Evolutionary conservation across 2,888 invertebrate genomes (phyloP).

Genomic region (Folsomia candida): DNA sequence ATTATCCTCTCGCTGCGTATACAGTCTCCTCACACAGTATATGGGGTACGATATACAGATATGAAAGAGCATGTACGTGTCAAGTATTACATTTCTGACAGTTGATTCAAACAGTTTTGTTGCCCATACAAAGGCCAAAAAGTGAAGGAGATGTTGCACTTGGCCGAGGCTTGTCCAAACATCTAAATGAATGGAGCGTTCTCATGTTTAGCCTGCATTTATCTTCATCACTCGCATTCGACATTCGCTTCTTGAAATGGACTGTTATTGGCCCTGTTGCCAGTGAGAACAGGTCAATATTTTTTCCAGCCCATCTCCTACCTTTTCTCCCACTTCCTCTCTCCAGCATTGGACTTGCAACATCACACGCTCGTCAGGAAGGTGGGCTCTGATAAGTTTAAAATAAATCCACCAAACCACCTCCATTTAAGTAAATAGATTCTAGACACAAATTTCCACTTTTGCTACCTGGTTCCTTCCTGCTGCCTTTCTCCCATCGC

Average conservation of each 20-base stretch:
- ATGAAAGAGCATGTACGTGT: background rate
- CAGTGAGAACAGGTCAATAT: too few relatives aligned
- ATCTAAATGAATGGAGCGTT: constrained; percentile 3
- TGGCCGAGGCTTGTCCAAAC: background rate
- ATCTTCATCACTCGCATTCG: constrained; percentile 42
- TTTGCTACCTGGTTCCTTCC: too few relatives aligned
- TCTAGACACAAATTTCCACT: too few relatives aligned
- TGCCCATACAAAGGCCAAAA: background rate
- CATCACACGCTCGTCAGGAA: too few relatives aligned
- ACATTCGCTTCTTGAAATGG: constrained; percentile 20
- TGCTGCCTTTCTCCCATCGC: too few relatives aligned
- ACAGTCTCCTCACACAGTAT: background rate
- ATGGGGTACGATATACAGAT: background rate
- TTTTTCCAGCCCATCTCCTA: too few relatives aligned
- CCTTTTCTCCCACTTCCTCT: too few relatives aligned
- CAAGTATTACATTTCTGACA: constrained; percentile 15
- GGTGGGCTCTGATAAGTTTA: too few relatives aligned
- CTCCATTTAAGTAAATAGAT: too few relatives aligned
- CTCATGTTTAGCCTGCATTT: constrained; percentile 27
- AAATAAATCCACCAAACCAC: too few relatives aligned
- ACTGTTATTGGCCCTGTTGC: background rate
- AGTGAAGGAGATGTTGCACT: background rate
- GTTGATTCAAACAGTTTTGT: too few relatives aligned
- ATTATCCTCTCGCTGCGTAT: constrained; percentile 1
- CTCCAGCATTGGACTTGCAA: too few relatives aligned